Conservation (phyloP, 2,113 vertebrate genomes). For the Lathamus discolor region DNA sequence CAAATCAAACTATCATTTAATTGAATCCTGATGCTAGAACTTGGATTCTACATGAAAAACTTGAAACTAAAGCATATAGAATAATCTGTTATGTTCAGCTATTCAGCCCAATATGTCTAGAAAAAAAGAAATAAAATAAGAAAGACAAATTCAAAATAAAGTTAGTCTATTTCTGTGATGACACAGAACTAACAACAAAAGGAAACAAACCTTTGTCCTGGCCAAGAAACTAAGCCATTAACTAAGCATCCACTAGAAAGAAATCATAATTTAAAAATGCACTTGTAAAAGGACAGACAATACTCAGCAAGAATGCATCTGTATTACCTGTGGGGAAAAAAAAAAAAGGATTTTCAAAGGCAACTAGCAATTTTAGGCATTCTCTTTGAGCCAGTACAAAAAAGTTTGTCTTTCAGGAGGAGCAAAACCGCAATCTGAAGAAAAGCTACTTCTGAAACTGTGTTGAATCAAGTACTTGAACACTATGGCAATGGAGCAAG, state of each 20-base stretch:
- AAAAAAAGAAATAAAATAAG: constrained; percentile 2
- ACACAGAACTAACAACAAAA: constrained; percentile 71
- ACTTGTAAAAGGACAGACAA: background rate
- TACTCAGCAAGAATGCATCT: background rate
- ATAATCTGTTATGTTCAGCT: constrained; percentile 81
- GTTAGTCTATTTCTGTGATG: constrained; percentile 65
- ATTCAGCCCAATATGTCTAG: constrained; percentile 74
- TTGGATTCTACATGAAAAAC: constrained; percentile 78
- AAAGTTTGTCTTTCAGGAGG: background rate
- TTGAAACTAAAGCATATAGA: constrained; percentile 77
- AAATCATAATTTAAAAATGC: background rate
- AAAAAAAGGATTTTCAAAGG: background rate
- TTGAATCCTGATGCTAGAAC: constrained; percentile 83
- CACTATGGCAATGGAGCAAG: background rate
- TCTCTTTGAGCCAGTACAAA: background rate
- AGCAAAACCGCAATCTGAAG: background rate
- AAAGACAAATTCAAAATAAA: constrained; percentile 60
- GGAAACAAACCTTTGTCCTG: constrained; percentile 53
- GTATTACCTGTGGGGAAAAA: background rate
- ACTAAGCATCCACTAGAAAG: background rate
- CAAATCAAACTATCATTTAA: constrained; percentile 84
- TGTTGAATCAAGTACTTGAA: background rate
- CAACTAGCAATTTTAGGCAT: background rate
- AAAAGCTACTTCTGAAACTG: background rate
- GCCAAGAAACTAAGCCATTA: constrained; percentile 59